Evolutionary conservation across 2,888 invertebrate genomes (phyloP), one percentile per base, ranked within the genome.

Genomic region (Ochropleura leucogaster): DNA sequence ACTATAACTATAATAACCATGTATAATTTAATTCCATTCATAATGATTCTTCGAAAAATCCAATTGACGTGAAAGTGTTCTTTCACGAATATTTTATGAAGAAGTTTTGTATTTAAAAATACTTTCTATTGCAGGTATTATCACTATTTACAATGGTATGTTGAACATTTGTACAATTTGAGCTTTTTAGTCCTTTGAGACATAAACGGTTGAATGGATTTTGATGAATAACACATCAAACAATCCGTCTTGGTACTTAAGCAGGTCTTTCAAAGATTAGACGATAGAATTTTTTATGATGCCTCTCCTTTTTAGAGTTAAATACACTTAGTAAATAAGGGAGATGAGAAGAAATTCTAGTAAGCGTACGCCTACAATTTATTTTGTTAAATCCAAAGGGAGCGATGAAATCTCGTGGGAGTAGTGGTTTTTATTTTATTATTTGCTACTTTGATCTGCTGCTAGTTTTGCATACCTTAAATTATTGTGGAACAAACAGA

Each of bases 61-160:
- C 10, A 72, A 82, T 63, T 30, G 46, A 47, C 16, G 18, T 60
- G 20, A 68, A 73, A 67, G 18, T 67, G 57, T 67, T 20, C 30
- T 60, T 46, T 59, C 20, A 49, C 42, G 65, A 53, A 63, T 46
- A 68, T 68, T 60, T 51, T 55, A 51, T 73, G n/a, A 42, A 53
- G 8, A 49, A 51, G 20, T 68, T 80, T 44, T 69, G 44, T 82
- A 68, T 77, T 71, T 72, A 82, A 74, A 84, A 65, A 72, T 63
- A 75, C 80, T 83, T 77, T 84, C 85, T 81, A 84, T 82, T 83
- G 42, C 82, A 84, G 82, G 85, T 83, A 85, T 85, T 83, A 83
- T 74, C 83, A 85, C 85, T 83, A 85, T 85, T 85, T 85, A 76
- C 85, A 82, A 82, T 83, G 85, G 82, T 84, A 82, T 83, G 85